Percentiles rank a stretch among this genome's conserved stretches.
These are phyloP conservation scores for Urocitellus parryii DNA, from an alignment of 2,113 vertebrate genomes.

Conservation along the genomic window DNA sequence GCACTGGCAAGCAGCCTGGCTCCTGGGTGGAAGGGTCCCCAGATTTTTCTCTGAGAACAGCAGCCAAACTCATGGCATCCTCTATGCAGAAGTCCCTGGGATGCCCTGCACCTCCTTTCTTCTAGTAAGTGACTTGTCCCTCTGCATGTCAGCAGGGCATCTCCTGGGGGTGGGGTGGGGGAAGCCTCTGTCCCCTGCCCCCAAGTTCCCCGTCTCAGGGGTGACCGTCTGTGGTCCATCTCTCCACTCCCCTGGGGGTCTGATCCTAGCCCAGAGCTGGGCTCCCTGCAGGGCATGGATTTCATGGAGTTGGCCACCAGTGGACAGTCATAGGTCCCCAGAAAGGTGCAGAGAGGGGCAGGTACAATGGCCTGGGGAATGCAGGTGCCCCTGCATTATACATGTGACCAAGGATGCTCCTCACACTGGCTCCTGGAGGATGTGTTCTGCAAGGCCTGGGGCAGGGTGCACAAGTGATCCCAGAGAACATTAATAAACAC, in stretches of 20 bases:
- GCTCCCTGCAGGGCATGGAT: not conserved
- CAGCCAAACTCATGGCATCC: not conserved
- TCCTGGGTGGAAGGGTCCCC: not conserved
- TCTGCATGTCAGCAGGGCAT: not conserved
- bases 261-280: not conserved
- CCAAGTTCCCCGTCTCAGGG: not conserved
- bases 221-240: not conserved
- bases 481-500: constrained; percentile 48
- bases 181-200: not conserved
- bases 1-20: not conserved
- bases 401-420: not conserved
- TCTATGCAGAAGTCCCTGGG: not conserved
- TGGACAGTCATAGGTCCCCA: not conserved
- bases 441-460: constrained; percentile 39
- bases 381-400: not conserved
- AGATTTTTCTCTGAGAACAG: not conserved
- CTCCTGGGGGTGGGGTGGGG: too few relatives aligned
- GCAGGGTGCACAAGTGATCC: constrained; percentile 40
- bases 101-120: not conserved
- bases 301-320: not conserved
- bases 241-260: not conserved
- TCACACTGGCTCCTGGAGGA: not conserved
- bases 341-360: not conserved
- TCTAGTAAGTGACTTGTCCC: not conserved
- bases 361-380: not conserved